Evolutionary conservation across 2,797 vertebrate genomes (phyloP).

Genomic region (Danionella dracula): DNA sequence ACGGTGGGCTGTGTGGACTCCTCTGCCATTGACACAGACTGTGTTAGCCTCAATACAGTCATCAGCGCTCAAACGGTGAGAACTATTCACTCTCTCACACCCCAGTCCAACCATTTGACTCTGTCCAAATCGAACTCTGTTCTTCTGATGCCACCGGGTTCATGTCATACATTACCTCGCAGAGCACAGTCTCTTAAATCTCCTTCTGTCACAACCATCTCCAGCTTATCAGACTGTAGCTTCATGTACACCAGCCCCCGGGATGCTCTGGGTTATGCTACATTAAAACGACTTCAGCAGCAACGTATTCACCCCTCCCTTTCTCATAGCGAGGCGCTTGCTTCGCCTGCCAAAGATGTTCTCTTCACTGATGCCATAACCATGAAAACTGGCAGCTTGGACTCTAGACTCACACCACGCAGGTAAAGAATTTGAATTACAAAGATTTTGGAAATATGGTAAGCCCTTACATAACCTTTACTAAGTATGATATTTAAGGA

Average conservation of each 20-base stretch:
- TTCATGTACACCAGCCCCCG: conserved; percentile 93
- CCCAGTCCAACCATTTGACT: conserved; percentile 84
- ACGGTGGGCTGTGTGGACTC: conserved; percentile 82
- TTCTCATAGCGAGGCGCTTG: conserved; percentile 92
- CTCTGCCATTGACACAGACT: conserved; percentile 84
- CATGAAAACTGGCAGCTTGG: conserved; percentile 96
- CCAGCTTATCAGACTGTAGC: conserved; percentile 92
- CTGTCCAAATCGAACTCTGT: conserved; percentile 87
- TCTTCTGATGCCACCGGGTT: conserved; percentile 87
- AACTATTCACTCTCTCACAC: conserved; percentile 75
- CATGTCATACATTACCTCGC: conserved; percentile 92
- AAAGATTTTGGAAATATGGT: background rate
- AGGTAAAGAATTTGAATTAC: conserved; percentile 65
- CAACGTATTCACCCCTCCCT: conserved; percentile 94
- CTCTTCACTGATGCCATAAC: conserved; percentile 97
- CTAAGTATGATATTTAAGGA: too few species aligned
- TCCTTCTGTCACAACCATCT: conserved; percentile 87
- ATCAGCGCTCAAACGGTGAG: conserved; percentile 92
- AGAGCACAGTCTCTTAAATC: conserved; percentile 95
- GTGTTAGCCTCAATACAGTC: conserved; percentile 94
- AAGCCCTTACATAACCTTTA: background rate
- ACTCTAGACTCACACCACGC: conserved; percentile 91
- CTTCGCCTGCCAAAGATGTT: conserved; percentile 95
- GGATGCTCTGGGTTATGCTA: conserved; percentile 94
- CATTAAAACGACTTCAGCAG: conserved; percentile 90